Base-by-base conservation (phyloP, 2,113 vertebrate species). In the Pelodiscus sinensis region DNA sequence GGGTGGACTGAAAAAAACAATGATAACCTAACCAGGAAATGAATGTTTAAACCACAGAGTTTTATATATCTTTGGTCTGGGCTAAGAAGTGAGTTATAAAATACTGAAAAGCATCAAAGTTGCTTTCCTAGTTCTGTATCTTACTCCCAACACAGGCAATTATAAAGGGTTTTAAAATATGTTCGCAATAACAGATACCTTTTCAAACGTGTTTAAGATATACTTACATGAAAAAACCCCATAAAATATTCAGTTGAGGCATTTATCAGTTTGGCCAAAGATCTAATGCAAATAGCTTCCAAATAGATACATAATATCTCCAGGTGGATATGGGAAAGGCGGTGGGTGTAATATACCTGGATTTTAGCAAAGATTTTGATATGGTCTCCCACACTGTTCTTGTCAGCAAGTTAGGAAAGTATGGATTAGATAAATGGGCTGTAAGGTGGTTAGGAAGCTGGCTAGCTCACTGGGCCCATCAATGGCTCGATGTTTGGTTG, bases 141-240 rank as follows among this genome's bases (percentile, higher is more conserved):
- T 73, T 35, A 35, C 38, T 75, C 71, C 71, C 44, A 22, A 75
- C 10, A 44, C 5, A 44, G 21, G 71, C 7, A 75, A 68, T 44
- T 44, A 24, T 19, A 44, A 44, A 75, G 21, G 71, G 21, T 75
- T 35, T 38, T 19, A 44, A 57, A 75, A 2, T 87, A n/a, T 93
- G 73, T 91, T 58, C 90, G 88, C 79, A 89, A 77, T 3, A 93
- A 38, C 79, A 85, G 92, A 77, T 88, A 82, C 14, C 31, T 88
- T 84, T 52, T 65, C 29, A 65, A 35, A 71, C n/a, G n/a, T 73
- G 50, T 31, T 87, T 10, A 83, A 68, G 79, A 90, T 29, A 9
- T 73, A 77, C 9, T 65, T 55, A 2, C 62, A 35, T 55, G 4
- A 86, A 25, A 8, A 88, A 44, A 2, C 22, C 54, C 13, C 51